Evolutionary conservation across 2,113 vertebrate species (phyloP).

Genomic region (Hoplias malabaricus): DNA sequence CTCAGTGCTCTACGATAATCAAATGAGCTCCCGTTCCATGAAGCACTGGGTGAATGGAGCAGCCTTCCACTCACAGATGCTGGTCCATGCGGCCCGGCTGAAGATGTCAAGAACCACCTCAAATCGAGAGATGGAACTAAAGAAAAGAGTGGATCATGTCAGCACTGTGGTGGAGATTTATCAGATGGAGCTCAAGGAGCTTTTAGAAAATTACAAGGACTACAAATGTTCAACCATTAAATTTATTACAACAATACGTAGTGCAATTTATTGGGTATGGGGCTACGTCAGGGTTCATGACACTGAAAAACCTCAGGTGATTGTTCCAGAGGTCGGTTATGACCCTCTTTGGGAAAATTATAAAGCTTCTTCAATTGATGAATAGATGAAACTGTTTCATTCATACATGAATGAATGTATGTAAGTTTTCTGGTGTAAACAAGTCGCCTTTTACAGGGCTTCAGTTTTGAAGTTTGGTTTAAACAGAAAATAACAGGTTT

Average conservation of each 20-base stretch:
- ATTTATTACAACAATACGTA: not conserved
- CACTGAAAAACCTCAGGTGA: not conserved
- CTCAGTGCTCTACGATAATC: constrained; percentile 5
- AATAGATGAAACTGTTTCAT: too few relatives aligned
- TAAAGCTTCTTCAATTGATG: too few relatives aligned
- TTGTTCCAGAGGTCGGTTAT: not conserved
- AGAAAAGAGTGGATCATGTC: too few relatives aligned
- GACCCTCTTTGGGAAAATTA: too few relatives aligned
- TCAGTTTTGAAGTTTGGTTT: too few relatives aligned
- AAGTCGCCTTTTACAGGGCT: too few relatives aligned
- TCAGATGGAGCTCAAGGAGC: not conserved
- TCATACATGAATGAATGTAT: too few relatives aligned
- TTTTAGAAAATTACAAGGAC: not conserved
- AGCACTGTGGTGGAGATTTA: not conserved
- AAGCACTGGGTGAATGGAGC: constrained; percentile 16
- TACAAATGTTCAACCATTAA: not conserved
- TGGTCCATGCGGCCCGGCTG: not conserved
- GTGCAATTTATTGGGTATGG: too few relatives aligned
- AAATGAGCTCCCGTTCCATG: constrained; percentile 5
- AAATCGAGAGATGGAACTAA: too few relatives aligned
- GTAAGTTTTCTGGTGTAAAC: too few relatives aligned
- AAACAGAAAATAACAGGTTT: too few relatives aligned
- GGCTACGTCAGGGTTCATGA: too few relatives aligned
- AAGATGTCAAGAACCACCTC: not conserved
- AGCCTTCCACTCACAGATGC: constrained; percentile 6